These are phyloP conservation scores for Zoroaster sp. DNA, from an alignment of 53 echinoderm and acorn worm species.

Conservation along the genomic window DNA sequence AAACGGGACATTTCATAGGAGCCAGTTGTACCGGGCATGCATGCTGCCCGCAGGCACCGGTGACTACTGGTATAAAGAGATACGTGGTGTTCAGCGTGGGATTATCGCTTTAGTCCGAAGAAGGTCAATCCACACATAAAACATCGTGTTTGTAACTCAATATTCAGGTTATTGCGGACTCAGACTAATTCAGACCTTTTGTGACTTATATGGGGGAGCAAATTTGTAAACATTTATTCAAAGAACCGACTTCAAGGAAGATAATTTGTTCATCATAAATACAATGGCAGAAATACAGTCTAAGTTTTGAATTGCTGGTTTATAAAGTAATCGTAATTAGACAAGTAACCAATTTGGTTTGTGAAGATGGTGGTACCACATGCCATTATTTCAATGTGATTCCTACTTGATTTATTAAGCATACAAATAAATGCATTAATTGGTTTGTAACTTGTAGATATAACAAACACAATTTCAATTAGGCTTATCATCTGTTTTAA, in stretches of 20 bases:
- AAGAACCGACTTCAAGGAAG: neutral
- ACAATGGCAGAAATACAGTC: too few relatives aligned
- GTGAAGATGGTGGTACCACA: too few relatives aligned
- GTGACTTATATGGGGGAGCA: neutral
- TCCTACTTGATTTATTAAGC: too few relatives aligned
- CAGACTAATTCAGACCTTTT: neutral
- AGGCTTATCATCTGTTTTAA: too few relatives aligned
- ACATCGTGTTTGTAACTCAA: neutral
- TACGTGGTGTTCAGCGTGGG: neutral
- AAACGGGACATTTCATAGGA: neutral
- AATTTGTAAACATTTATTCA: neutral
- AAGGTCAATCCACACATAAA: conserved; percentile 33
- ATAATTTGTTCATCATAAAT: neutral
- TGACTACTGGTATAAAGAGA: neutral
- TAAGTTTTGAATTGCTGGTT: too few relatives aligned
- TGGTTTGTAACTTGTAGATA: too few relatives aligned
- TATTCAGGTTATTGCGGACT: neutral
- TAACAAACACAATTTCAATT: too few relatives aligned
- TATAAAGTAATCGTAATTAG: too few relatives aligned
- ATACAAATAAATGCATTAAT: too few relatives aligned
- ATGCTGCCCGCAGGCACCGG: neutral
- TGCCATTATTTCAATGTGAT: too few relatives aligned
- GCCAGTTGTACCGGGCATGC: neutral
- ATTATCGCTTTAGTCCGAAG: conserved; percentile 10
- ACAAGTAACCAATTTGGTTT: too few relatives aligned